Evolutionary conservation across 1,140 invertebrate species (phyloP).

Genomic region (Drosophila sulfurigaster): DNA sequence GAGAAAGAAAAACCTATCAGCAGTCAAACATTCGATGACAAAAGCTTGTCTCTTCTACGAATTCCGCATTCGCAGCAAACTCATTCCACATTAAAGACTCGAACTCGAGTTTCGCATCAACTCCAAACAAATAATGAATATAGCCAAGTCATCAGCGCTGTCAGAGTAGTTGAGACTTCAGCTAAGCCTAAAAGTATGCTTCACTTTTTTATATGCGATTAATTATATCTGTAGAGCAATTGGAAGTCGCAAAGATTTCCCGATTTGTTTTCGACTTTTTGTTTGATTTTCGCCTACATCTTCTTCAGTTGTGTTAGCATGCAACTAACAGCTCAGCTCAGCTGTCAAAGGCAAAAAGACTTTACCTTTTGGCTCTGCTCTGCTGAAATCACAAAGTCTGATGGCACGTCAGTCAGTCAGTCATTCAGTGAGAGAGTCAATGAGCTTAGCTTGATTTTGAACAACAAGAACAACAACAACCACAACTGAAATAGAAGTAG

Average conservation of each 20-base stretch:
- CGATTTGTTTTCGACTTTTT: conserved; percentile 20
- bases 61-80: not conserved
- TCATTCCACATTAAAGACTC: not conserved
- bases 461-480: conserved; percentile 20
- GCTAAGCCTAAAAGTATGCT: not conserved
- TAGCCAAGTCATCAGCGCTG: not conserved
- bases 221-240: not conserved
- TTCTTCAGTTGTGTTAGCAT: not conserved
- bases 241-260: not conserved
- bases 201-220: not conserved
- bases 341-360: conserved; percentile 67
- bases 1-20: conserved; percentile 17
- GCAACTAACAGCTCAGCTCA: conserved; percentile 25
- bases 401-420: conserved; percentile 38
- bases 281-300: conserved; percentile 5
- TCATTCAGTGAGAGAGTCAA: conserved; percentile 54
- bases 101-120: not conserved
- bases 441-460: conserved; percentile 53
- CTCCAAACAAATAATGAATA: not conserved
- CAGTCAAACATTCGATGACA: conserved; percentile 3
- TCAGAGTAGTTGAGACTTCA: not conserved
- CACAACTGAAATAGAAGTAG: conserved; percentile 17
- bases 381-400: conserved; percentile 55
- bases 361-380: conserved; percentile 5
- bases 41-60: conserved; percentile 3